A percentile compares a stretch with the other conserved stretches of the same genome.
These are phyloP conservation scores for Gobio gobio DNA, from an alignment of 2,113 vertebrate genomes.

Conservation along the genomic window DNA sequence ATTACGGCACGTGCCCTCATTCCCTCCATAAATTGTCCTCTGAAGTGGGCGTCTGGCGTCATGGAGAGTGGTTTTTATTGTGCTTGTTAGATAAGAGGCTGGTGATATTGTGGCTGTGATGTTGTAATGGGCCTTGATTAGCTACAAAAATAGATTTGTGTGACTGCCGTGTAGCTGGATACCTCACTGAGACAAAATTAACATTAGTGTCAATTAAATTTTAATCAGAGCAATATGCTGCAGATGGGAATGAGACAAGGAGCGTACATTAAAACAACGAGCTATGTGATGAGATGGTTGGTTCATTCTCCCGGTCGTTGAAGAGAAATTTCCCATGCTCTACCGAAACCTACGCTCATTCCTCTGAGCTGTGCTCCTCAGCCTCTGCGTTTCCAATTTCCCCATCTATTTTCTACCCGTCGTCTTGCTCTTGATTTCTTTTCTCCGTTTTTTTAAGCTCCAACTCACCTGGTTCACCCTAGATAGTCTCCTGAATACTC, in stretches of 20 bases:
- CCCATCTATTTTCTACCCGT: conserved; percentile 13
- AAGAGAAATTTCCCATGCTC: not conserved
- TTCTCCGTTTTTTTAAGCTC: not conserved
- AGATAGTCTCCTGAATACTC: not conserved
- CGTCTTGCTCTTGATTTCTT: not conserved
- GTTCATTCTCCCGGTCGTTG: conserved; percentile 10
- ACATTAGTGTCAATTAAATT: conserved; percentile 53
- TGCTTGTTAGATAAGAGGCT: conserved; percentile 46
- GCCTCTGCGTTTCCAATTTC: conserved; percentile 18
- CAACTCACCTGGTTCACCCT: conserved; percentile 3
- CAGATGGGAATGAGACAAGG: conserved; percentile 39
- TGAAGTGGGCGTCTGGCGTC: conserved; percentile 25
- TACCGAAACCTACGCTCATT: not conserved
- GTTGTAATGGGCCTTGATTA: conserved; percentile 43
- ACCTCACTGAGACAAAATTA: conserved; percentile 44
- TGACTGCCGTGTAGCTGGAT: conserved; percentile 16
- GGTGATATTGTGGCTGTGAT: conserved; percentile 33
- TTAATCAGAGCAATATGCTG: conserved; percentile 46
- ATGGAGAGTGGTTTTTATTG: conserved; percentile 42
- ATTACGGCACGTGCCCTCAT: conserved; percentile 30
- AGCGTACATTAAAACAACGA: conserved; percentile 38
- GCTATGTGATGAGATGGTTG: conserved; percentile 30
- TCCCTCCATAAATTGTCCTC: conserved; percentile 38
- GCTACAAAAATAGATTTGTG: conserved; percentile 46
- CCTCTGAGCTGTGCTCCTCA: not conserved